Evolutionary conservation across 2,888 invertebrate species (phyloP).

Genomic region (Agrochola macilenta): DNA sequence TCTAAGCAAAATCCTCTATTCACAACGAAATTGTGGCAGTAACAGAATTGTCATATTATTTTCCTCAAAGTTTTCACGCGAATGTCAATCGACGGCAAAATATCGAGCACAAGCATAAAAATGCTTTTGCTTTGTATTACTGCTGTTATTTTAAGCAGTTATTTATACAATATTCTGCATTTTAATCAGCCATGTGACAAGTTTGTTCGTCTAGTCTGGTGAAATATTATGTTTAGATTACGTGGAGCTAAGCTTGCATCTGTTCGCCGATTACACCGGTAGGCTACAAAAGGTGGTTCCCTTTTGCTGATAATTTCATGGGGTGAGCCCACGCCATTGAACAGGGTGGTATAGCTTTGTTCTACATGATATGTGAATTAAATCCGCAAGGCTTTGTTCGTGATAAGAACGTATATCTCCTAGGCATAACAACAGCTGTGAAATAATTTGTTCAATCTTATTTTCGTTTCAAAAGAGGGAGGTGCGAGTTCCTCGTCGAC

Average conservation of each 20-base stretch:
- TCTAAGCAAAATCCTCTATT: neutral
- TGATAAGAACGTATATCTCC: constrained; percentile 32
- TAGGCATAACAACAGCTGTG: constrained; percentile 43
- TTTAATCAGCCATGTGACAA: constrained; percentile 20
- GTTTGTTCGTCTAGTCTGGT: constrained; percentile 7
- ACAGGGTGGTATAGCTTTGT: constrained; percentile 22
- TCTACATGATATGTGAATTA: constrained; percentile 37
- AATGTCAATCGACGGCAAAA: constrained; percentile 27
- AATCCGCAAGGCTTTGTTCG: constrained; percentile 39
- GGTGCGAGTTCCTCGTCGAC: constrained; percentile 18
- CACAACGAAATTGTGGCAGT: constrained; percentile 4
- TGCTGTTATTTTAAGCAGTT: constrained; percentile 22
- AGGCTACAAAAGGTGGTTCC: constrained; percentile 33
- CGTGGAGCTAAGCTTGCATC: constrained; percentile 25
- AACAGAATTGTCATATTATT: constrained; percentile 20
- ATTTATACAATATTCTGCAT: constrained; percentile 22
- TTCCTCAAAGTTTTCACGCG: constrained; percentile 13
- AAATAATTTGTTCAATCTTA: constrained; percentile 53
- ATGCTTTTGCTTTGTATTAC: constrained; percentile 19
- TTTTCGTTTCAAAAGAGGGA: constrained; percentile 43
- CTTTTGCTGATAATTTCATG: constrained; percentile 45
- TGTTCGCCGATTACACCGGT: constrained; percentile 42
- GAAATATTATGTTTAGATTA: constrained; percentile 36
- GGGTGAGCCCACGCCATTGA: constrained; percentile 29
- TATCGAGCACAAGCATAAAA: constrained; percentile 41